Conservation (phyloP, 2,113 vertebrate species). For the Hemiprocne comata region DNA sequence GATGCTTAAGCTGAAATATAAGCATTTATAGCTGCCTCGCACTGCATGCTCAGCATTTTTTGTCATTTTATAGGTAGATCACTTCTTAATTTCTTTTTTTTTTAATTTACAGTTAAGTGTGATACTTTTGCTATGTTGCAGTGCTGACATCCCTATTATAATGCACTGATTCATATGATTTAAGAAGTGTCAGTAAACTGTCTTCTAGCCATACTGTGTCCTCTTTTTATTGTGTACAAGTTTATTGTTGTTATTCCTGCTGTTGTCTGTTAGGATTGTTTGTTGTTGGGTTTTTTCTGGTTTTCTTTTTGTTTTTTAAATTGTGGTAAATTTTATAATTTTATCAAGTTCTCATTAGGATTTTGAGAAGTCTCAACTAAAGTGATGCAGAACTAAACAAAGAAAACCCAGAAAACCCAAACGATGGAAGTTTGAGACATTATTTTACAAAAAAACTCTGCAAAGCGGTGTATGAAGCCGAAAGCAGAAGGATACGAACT, state of each 20-base stretch:
- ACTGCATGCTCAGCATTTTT: background rate
- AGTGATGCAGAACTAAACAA: background rate
- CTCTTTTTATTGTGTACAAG: background rate
- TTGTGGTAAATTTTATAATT: background rate
- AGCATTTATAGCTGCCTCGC: background rate
- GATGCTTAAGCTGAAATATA: background rate
- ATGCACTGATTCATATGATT: background rate
- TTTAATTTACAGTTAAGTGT: background rate
- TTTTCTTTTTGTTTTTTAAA: background rate
- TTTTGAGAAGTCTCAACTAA: background rate
- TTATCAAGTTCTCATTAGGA: background rate
- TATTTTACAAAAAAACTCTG: background rate
- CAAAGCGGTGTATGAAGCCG: background rate
- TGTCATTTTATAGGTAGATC: background rate
- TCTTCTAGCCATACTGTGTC: background rate
- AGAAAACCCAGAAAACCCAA: background rate
- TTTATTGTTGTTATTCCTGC: background rate
- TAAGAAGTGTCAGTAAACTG: background rate
- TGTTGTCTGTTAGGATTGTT: background rate
- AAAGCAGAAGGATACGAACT: background rate
- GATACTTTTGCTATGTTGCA: background rate
- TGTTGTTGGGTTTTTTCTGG: too few species aligned
- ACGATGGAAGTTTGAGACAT: background rate
- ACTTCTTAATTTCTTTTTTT: background rate
- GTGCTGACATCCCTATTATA: background rate